Evolutionary conservation across 2,113 vertebrate species (phyloP).

Genomic region (Tachysurus vachellii): DNA sequence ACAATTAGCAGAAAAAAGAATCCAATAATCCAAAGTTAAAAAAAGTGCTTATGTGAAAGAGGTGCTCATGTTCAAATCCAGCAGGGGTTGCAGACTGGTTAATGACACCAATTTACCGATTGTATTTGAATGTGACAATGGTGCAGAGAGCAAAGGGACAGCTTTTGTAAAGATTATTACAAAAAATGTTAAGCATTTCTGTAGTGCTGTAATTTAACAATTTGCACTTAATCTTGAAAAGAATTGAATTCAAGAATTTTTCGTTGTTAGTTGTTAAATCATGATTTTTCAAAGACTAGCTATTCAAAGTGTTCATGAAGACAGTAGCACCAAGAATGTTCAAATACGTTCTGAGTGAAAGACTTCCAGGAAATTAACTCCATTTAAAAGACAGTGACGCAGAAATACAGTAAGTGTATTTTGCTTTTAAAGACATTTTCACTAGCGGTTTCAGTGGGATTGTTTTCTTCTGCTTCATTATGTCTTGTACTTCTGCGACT

Average conservation of each 20-base stretch:
- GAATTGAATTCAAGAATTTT: background rate
- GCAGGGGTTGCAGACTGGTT: background rate
- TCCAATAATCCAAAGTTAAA: background rate
- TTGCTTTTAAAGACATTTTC: background rate
- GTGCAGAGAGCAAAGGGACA: background rate
- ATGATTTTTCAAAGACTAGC: background rate
- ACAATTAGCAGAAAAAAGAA: background rate
- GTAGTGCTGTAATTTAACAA: background rate
- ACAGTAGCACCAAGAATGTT: background rate
- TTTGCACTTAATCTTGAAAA: background rate
- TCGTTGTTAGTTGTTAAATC: background rate
- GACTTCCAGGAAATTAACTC: background rate
- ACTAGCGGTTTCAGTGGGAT: background rate
- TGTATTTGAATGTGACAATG: background rate
- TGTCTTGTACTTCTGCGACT: background rate
- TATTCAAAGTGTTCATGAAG: background rate
- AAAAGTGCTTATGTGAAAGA: background rate
- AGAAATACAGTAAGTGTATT: constrained; percentile 5
- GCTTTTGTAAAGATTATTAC: background rate
- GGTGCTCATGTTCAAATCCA: background rate
- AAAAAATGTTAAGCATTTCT: background rate
- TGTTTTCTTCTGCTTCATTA: background rate
- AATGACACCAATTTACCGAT: background rate
- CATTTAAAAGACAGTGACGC: background rate
- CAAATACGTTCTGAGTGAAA: background rate